These are phyloP conservation scores for Thaumatotibia leucotreta DNA, from an alignment of 1,140 invertebrate genomes.

Conservation along the genomic window DNA sequence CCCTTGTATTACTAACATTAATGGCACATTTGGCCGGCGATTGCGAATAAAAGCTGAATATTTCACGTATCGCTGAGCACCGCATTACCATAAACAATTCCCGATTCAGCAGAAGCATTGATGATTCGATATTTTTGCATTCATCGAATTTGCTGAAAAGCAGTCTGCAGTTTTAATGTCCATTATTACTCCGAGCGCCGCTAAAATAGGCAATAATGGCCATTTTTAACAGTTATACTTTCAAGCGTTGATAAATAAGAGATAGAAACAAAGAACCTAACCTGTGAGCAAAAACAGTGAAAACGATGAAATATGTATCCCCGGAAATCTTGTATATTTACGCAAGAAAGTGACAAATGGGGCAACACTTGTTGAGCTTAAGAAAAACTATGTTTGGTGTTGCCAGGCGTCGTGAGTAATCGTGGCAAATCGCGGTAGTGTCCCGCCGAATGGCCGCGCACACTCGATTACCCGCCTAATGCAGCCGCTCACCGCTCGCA, in stretches of 20 bases:
- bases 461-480: conserved; percentile 38
- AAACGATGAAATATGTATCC: not conserved
- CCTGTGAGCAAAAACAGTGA: conserved; percentile 15
- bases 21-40: conserved; percentile 14
- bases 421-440: conserved; percentile 16
- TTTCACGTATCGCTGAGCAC: conserved; percentile 37
- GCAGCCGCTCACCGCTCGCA: conserved; percentile 26
- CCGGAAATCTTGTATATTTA: not conserved
- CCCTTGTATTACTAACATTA: not conserved
- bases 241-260: not conserved
- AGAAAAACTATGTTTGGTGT: conserved; percentile 13
- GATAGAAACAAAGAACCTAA: not conserved
- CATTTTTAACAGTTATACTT: not conserved
- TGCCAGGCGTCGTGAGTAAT: not conserved
- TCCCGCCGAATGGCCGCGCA: conserved; percentile 28
- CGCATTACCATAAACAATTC: conserved; percentile 56
- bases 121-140: conserved; percentile 43
- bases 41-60: conserved; percentile 34
- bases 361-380: conserved; percentile 2
- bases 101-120: conserved; percentile 36
- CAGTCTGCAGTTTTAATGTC: conserved; percentile 21
- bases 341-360: conserved; percentile 5
- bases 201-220: not conserved
- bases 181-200: not conserved
- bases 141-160: conserved; percentile 21